These are phyloP conservation scores for Urocyon cinereoargenteus DNA, from an alignment of 2,797 vertebrate species.

Conservation along the genomic window DNA sequence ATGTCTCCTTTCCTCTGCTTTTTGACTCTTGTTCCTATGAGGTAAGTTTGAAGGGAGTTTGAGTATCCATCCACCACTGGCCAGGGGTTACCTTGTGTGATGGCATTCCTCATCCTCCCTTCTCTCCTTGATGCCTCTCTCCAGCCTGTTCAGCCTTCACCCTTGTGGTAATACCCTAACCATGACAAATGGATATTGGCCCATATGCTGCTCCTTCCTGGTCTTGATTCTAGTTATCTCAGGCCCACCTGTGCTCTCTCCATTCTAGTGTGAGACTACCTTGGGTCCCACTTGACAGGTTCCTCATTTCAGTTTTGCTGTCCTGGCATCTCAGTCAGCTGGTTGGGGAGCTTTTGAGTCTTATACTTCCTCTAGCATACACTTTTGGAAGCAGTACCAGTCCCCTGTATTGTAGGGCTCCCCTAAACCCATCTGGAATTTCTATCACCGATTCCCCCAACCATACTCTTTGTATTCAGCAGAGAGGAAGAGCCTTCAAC, in stretches of 20 bases:
- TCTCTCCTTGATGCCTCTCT: background rate
- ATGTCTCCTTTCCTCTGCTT: background rate
- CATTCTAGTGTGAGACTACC: background rate
- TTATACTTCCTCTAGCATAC: background rate
- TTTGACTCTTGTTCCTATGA: background rate
- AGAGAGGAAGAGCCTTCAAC: background rate
- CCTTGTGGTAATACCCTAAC: background rate
- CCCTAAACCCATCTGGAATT: background rate
- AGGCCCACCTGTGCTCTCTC: too few species aligned
- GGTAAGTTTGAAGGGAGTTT: background rate
- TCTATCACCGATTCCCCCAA: background rate
- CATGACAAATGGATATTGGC: background rate
- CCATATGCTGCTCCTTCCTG: background rate
- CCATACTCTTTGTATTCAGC: background rate
- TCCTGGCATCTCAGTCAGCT: background rate
- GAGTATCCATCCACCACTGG: background rate
- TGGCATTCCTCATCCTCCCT: background rate
- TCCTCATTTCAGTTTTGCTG: background rate
- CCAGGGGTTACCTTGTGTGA: background rate
- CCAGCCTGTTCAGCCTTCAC: background rate
- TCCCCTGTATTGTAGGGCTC: background rate
- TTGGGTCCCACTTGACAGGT: background rate
- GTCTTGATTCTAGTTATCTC: background rate
- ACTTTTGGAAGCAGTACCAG: background rate
- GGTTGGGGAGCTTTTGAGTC: background rate